phyloP scores from a whole-genome alignment of 2,888 invertebrate species.

The Tetanocera ferruginea region DNA sequence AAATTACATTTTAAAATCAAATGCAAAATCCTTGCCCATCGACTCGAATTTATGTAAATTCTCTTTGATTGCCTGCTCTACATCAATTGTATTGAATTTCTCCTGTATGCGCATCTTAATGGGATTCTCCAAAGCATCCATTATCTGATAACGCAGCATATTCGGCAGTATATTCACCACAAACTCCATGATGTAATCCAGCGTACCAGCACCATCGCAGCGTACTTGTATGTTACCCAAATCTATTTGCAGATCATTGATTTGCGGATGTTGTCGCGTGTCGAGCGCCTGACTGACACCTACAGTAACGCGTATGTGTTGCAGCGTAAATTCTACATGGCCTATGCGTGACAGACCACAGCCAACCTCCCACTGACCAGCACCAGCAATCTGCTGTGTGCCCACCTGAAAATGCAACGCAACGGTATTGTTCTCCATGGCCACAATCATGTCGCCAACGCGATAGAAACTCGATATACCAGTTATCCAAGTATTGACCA shows the following conservation, averaged over 20 bases:
- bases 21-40: slow-evolving; percentile 55
- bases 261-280: slow-evolving; percentile 78
- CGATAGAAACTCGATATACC: slow-evolving; percentile 87
- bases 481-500: slow-evolving; percentile 82
- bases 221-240: slow-evolving; percentile 87
- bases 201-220: slow-evolving; percentile 87
- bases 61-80: slow-evolving; percentile 80
- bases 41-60: slow-evolving; percentile 78
- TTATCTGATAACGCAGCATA: slow-evolving; percentile 86
- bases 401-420: slow-evolving; percentile 77
- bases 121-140: slow-evolving; percentile 86
- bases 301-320: slow-evolving; percentile 80
- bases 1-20: slow-evolving; percentile 59
- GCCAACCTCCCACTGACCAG: slow-evolving; percentile 83
- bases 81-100: slow-evolving; percentile 78
- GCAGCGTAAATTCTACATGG: slow-evolving; percentile 82
- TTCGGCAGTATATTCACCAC: slow-evolving; percentile 87
- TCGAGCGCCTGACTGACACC: slow-evolving; percentile 83
- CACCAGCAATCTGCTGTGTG: slow-evolving; percentile 83
- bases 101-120: slow-evolving; percentile 80
- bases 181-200: slow-evolving; percentile 87
- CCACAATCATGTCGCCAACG: slow-evolving; percentile 81
- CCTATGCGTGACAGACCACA: slow-evolving; percentile 80
- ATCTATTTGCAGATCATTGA: slow-evolving; percentile 83
- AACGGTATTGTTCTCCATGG: slow-evolving; percentile 80